phyloP scores from a whole-genome alignment of 2,797 vertebrate genomes.

The Melanotaenia parkinsoni region DNA sequence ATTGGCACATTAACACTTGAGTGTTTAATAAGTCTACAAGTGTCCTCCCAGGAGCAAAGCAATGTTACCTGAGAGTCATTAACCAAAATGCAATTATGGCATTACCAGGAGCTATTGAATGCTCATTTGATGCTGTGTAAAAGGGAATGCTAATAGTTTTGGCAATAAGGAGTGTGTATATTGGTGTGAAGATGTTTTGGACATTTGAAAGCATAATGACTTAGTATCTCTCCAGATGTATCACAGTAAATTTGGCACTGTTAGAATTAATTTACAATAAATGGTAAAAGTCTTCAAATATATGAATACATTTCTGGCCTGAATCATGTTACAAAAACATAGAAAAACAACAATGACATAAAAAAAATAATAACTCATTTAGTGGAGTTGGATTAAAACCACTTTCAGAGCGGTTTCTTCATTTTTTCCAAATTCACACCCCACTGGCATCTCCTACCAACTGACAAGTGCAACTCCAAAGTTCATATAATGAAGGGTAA shows the following conservation, averaged over 20 bases:
- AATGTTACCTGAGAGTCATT: background rate
- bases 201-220: constrained; percentile 2
- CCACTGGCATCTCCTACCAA: constrained; percentile 49
- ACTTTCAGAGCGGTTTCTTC: constrained; percentile 44
- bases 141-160: background rate
- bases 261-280: constrained; percentile 29
- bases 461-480: constrained; percentile 74
- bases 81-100: constrained; percentile 16
- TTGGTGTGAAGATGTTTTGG: background rate
- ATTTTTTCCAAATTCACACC: constrained; percentile 66
- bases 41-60: background rate
- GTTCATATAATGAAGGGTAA: constrained; percentile 66
- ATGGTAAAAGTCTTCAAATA: constrained; percentile 34
- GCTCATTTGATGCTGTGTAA: constrained; percentile 14
- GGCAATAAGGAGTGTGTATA: background rate
- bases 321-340: constrained; percentile 63
- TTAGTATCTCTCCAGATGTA: constrained; percentile 35
- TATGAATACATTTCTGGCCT: constrained; percentile 48
- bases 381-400: constrained; percentile 53
- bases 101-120: constrained; percentile 5
- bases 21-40: constrained; percentile 4
- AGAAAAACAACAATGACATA: constrained; percentile 56
- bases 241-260: constrained; percentile 58
- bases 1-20: constrained; percentile 3
- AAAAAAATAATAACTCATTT: constrained; percentile 62